phyloP scores from a whole-genome alignment of 2,113 vertebrate species.

The Leptobrachium ailaonicum region DNA sequence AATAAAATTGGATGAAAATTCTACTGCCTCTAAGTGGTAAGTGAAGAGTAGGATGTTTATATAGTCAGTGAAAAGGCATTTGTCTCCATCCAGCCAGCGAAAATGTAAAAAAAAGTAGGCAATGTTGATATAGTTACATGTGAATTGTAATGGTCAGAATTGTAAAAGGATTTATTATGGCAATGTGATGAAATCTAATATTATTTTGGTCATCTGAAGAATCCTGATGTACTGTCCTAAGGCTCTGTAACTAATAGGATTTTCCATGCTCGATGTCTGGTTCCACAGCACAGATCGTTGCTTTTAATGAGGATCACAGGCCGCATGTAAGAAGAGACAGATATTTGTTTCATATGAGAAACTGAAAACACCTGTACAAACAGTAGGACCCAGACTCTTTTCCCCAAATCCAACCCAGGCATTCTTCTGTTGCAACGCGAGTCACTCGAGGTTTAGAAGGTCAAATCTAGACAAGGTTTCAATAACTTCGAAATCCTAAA shows the following conservation, averaged over 20 bases:
- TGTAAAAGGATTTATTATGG: slow-evolving; percentile 22
- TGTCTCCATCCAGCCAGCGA: neutral
- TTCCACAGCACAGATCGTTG: slow-evolving; percentile 27
- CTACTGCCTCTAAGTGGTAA: too few relatives aligned
- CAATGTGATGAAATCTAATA: neutral
- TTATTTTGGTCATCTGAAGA: neutral
- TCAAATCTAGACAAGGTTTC: slow-evolving; percentile 19
- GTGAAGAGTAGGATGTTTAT: too few relatives aligned
- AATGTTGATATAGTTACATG: slow-evolving; percentile 24
- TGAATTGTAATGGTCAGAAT: slow-evolving; percentile 15
- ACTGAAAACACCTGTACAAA: slow-evolving; percentile 45
- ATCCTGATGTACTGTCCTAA: neutral
- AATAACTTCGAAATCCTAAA: slow-evolving; percentile 19
- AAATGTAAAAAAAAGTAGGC: neutral
- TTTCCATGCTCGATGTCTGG: slow-evolving; percentile 32
- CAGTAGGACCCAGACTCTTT: slow-evolving; percentile 24
- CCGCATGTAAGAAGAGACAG: slow-evolving; percentile 18
- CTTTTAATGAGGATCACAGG: slow-evolving; percentile 43
- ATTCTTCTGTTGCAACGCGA: slow-evolving; percentile 11
- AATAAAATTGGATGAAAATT: too few relatives aligned
- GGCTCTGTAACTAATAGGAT: slow-evolving; percentile 33
- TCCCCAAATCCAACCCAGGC: slow-evolving; percentile 7
- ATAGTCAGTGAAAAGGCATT: neutral
- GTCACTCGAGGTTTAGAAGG: slow-evolving; percentile 9
- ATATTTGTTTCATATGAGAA: slow-evolving; percentile 36